Evolutionary conservation across 2,797 vertebrate genomes (phyloP).

Genomic region (Vultur gryphus): DNA sequence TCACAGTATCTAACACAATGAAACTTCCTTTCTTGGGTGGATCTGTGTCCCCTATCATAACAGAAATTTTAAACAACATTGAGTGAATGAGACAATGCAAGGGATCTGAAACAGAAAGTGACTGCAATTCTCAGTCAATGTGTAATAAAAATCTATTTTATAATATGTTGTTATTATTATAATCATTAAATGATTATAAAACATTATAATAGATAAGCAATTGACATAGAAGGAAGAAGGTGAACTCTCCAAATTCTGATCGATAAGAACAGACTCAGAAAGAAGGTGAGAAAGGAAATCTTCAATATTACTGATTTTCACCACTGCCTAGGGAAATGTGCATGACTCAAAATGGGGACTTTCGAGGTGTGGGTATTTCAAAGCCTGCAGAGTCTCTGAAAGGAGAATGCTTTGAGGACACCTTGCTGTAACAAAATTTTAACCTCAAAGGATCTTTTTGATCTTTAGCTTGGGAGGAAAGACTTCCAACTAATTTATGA

Average conservation of each 20-base stretch:
- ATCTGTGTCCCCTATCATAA: accelerated
- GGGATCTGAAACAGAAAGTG: not conserved
- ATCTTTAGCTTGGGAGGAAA: constrained; percentile 4
- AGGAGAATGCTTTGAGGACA: not conserved
- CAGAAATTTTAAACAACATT: not conserved
- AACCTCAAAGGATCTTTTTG: constrained; percentile 14
- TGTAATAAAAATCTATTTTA: not conserved
- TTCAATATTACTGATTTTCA: not conserved
- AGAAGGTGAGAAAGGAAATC: not conserved
- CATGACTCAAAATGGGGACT: not conserved
- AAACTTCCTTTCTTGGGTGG: not conserved
- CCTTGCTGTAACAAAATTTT: not conserved
- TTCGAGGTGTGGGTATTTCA: not conserved
- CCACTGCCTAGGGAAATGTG: not conserved
- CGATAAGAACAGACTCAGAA: not conserved
- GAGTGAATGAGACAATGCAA: not conserved
- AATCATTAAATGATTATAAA: not conserved
- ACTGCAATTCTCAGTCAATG: not conserved
- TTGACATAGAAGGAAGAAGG: not conserved
- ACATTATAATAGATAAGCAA: not conserved
- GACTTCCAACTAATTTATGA: constrained; percentile 35
- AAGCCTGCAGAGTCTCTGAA: not conserved
- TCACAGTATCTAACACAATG: not conserved
- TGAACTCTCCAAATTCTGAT: not conserved
- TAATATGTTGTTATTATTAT: not conserved